A percentile compares a stretch with the other conserved stretches of the same genome.
These are phyloP conservation scores for Amphipoea lucens DNA, from an alignment of 2,888 invertebrate species.

Conservation along the genomic window DNA sequence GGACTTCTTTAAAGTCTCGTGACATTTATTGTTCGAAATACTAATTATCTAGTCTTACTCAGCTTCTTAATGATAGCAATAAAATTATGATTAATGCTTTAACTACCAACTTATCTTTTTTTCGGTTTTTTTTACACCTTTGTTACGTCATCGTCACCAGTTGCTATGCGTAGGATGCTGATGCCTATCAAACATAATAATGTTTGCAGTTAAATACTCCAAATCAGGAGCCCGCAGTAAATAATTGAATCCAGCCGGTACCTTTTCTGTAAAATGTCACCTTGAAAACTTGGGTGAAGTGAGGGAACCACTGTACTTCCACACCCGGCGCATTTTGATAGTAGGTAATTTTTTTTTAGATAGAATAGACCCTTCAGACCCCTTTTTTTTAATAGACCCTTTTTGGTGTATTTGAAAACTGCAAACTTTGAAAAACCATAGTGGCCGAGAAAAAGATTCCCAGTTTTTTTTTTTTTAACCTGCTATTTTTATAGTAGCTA, in stretches of 20 bases:
- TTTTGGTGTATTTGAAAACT: too few relatives aligned
- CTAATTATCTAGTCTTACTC: slow-evolving; percentile 10
- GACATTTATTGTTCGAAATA: not conserved
- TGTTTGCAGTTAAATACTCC: not conserved
- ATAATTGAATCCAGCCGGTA: not conserved
- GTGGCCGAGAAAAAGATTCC: too few relatives aligned
- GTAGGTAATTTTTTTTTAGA: too few relatives aligned
- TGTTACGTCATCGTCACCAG: not conserved
- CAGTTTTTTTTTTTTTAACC: too few relatives aligned
- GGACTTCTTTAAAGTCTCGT: not conserved
- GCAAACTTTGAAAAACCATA: too few relatives aligned
- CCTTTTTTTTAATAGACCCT: too few relatives aligned
- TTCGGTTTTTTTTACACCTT: slow-evolving; percentile 11
- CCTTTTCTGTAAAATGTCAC: not conserved
- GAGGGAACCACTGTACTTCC: too few relatives aligned
- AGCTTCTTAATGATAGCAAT: slow-evolving; percentile 5
- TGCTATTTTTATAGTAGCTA: too few relatives aligned
- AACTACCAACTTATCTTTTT: not conserved
- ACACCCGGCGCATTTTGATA: too few relatives aligned
- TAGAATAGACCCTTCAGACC: too few relatives aligned
- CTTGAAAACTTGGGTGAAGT: not conserved
- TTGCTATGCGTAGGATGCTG: not conserved
- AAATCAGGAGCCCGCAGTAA: not conserved
- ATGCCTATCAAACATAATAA: not conserved
- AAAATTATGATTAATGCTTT: slow-evolving; percentile 16